phyloP scores from a whole-genome alignment of 2,113 vertebrate species.

The Pituophis catenifer region DNA sequence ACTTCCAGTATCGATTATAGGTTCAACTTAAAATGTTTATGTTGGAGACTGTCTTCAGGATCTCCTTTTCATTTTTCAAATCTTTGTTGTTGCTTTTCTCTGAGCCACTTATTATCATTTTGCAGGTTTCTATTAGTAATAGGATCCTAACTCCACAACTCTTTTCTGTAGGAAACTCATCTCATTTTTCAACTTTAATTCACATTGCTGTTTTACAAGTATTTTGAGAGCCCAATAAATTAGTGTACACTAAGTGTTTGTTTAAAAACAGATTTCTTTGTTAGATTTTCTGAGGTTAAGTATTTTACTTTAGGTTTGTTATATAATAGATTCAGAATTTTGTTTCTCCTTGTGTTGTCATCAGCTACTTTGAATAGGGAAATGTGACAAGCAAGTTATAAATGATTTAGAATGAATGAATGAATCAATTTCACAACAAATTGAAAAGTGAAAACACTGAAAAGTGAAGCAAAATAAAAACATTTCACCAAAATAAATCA shows the following conservation, averaged over 20 bases:
- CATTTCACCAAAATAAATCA: neutral
- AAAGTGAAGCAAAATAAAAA: neutral
- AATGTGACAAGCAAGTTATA: neutral
- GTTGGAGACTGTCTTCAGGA: neutral
- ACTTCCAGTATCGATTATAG: neutral
- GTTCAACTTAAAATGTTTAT: neutral
- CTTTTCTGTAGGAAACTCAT: neutral
- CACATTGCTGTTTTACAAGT: neutral
- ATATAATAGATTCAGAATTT: neutral
- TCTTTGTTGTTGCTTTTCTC: neutral
- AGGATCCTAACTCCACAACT: neutral
- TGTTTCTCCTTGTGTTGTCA: neutral
- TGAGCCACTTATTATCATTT: neutral
- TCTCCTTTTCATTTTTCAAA: neutral
- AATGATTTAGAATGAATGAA: neutral
- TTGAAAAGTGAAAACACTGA: neutral
- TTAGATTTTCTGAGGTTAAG: neutral
- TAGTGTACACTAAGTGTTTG: neutral
- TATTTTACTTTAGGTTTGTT: neutral
- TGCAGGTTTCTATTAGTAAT: neutral
- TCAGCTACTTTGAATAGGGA: neutral
- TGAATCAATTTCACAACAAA: neutral
- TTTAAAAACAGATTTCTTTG: neutral
- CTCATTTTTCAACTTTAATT: neutral
- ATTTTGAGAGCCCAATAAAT: neutral